Conservation (phyloP, 1,140 invertebrate genomes). For the Pseudomyrmex sp. region DNA sequence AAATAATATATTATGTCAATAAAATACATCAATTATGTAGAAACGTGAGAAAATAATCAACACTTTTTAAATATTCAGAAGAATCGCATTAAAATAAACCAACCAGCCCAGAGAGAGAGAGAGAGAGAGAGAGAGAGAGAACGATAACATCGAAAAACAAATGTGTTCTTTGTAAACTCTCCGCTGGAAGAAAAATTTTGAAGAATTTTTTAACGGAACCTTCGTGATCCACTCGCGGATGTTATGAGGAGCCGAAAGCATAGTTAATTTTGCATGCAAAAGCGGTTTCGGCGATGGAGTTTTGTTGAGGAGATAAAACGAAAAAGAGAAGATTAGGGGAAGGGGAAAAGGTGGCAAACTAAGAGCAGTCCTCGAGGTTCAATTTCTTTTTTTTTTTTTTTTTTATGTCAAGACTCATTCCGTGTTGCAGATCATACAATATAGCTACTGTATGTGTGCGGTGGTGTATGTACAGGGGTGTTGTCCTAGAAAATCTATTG, state of each 20-base stretch:
- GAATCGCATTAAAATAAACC: too few species aligned
- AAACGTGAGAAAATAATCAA: too few species aligned
- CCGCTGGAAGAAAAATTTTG: neutral
- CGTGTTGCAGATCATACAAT: conserved; percentile 34
- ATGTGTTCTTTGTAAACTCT: neutral
- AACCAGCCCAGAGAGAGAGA: too few species aligned
- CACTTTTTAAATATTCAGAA: too few species aligned
- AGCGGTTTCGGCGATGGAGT: conserved; percentile 35
- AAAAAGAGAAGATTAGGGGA: conserved; percentile 22
- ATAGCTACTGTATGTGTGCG: conserved; percentile 39
- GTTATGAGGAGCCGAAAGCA: conserved; percentile 30
- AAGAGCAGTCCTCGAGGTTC: conserved; percentile 48
- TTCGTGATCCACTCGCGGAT: conserved; percentile 41
- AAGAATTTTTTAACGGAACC: conserved; percentile 41
- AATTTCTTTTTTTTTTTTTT: neutral
- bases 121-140: too few species aligned
- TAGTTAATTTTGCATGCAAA: conserved; percentile 57
- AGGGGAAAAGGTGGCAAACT: neutral
- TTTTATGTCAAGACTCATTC: conserved; percentile 46
- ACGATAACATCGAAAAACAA: too few species aligned
- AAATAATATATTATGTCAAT: too few species aligned
- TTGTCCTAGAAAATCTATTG: conserved; percentile 24
- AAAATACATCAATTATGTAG: too few species aligned
- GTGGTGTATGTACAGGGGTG: conserved; percentile 23
- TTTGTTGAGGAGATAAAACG: conserved; percentile 50